Conservation (phyloP, 2,888 invertebrate species). For the Digitonthophagus gazella region DNA sequence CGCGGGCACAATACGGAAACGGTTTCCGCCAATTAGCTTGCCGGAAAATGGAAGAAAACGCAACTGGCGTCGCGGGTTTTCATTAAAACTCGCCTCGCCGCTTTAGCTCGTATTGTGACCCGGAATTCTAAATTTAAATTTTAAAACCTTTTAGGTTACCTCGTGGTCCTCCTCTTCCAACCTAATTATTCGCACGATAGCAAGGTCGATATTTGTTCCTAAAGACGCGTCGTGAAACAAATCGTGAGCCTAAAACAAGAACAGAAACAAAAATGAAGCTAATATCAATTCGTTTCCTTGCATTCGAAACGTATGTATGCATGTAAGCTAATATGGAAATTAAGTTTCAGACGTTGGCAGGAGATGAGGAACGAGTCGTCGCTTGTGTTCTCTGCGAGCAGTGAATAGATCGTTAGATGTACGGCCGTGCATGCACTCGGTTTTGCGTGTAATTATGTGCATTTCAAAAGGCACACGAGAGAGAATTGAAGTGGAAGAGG, state of each 20-base stretch:
- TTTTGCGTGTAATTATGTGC: conserved; percentile 2
- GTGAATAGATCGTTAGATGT: conserved; percentile 12
- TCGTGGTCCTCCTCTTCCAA: conserved; percentile 52
- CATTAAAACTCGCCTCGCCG: conserved; percentile 3
- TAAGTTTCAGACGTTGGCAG: not conserved
- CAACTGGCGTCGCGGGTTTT: not conserved
- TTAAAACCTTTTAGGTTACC: conserved; percentile 38
- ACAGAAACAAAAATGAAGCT: not conserved
- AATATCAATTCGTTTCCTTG: not conserved
- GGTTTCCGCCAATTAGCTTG: not conserved
- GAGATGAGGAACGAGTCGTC: not conserved
- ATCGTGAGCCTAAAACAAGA: conserved; percentile 42
- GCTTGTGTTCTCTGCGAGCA: not conserved
- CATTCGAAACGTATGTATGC: conserved; percentile 1
- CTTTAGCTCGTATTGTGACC: not conserved
- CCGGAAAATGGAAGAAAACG: not conserved
- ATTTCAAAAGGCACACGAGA: not conserved
- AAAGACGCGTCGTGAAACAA: conserved; percentile 48
- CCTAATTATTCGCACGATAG: conserved; percentile 55
- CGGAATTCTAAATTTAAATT: conserved; percentile 8
- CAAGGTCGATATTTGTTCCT: conserved; percentile 56
- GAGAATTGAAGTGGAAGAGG: not conserved
- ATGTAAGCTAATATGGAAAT: conserved; percentile 6
- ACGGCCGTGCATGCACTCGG: not conserved
- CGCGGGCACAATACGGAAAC: not conserved